A percentile compares a stretch with the other conserved stretches of the same genome.
Conservation (phyloP, 2,113 vertebrate species). For the Hippolais icterina region DNA sequence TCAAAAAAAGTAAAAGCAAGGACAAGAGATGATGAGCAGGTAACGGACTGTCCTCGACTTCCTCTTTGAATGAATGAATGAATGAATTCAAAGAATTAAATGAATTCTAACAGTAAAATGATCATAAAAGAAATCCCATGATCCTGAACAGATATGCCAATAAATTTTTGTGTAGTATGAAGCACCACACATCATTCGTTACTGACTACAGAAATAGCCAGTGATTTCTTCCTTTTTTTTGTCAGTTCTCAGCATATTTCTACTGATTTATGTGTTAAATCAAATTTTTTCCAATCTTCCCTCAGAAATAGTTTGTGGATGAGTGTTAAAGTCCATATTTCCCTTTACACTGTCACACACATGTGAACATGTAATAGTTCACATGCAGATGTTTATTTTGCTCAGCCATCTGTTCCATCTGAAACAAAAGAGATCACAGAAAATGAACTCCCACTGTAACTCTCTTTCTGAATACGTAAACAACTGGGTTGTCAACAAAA, state of each 20-base stretch:
- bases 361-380: constrained; percentile 5
- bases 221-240: background rate
- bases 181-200: background rate
- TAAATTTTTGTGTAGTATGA: background rate
- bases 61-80: background rate
- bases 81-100: background rate
- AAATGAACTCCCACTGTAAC: constrained; percentile 36
- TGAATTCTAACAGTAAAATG: background rate
- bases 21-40: background rate
- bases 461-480: constrained; percentile 15
- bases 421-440: constrained; percentile 44
- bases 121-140: background rate
- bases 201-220: background rate
- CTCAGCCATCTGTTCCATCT: constrained; percentile 61
- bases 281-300: background rate
- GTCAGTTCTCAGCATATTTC: background rate
- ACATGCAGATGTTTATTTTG: constrained; percentile 60
- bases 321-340: background rate
- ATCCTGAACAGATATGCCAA: background rate
- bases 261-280: background rate
- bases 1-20: background rate
- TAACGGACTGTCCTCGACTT: background rate
- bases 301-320: background rate
- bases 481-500: background rate
- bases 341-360: background rate